Conservation (phyloP, 2,113 vertebrate genomes). For the Erythrolamprus reginae region DNA sequence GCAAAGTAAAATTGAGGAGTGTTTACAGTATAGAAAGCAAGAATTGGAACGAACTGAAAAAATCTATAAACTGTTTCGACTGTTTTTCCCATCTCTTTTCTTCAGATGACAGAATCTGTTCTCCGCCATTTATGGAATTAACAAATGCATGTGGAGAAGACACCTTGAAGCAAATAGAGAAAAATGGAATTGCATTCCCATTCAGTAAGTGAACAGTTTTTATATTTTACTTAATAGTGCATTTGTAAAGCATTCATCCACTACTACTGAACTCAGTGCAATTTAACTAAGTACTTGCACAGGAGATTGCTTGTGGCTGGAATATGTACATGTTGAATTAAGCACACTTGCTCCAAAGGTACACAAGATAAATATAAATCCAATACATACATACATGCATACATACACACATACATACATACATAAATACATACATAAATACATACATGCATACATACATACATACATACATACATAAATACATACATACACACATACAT, state of each 20-base stretch:
- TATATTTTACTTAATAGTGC: conserved; percentile 10
- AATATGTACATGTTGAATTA: neutral
- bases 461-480: too few species aligned
- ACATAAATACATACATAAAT: too few species aligned
- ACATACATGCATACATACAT: too few species aligned
- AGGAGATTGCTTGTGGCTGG: neutral
- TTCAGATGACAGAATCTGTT: conserved; percentile 91
- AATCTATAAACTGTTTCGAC: neutral
- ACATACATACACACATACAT: too few species aligned
- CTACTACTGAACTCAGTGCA: neutral
- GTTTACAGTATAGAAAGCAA: neutral
- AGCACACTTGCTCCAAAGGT: neutral
- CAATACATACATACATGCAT: too few species aligned
- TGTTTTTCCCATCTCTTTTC: neutral
- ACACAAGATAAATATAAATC: neutral
- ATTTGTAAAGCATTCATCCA: neutral
- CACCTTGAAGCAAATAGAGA: conserved; percentile 84
- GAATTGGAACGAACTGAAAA: neutral
- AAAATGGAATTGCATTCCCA: conserved; percentile 91
- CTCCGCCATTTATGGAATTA: conserved; percentile 98
- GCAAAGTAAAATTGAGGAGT: neutral
- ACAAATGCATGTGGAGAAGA: conserved; percentile 86
- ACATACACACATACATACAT: too few species aligned
- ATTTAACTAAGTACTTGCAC: neutral
- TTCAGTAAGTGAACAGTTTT: conserved; percentile 80